Percentiles rank a stretch among this genome's conserved stretches.
Conservation (phyloP, 2,888 invertebrate genomes). For the Lithosia quadra region DNA sequence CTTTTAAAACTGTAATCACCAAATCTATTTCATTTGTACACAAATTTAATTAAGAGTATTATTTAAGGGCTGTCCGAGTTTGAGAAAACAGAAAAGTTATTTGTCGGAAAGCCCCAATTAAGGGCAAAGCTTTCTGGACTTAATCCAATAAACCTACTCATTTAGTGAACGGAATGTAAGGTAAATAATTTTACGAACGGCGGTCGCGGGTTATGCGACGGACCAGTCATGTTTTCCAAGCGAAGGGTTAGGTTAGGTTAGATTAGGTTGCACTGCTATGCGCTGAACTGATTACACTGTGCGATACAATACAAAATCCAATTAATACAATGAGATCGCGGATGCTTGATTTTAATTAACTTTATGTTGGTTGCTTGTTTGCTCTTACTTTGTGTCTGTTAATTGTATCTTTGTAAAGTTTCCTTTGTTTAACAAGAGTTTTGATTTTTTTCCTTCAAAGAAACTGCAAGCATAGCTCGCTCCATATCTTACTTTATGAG, state of each 20-base stretch:
- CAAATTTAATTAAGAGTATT: constrained; percentile 82
- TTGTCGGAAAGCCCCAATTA: constrained; percentile 85
- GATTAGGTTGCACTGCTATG: constrained; percentile 29
- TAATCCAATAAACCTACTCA: constrained; percentile 86
- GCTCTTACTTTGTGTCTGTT: constrained; percentile 10
- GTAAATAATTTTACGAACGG: constrained; percentile 81
- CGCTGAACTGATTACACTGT: constrained; percentile 61
- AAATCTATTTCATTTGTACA: constrained; percentile 69
- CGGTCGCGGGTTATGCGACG: constrained; percentile 63
- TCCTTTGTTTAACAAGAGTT: neutral
- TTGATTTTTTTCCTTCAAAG: neutral
- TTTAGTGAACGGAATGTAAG: constrained; percentile 84
- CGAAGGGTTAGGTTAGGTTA: constrained; percentile 57
- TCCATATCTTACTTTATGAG: too few relatives aligned
- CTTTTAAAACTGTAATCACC: constrained; percentile 54
- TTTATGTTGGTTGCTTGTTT: neutral
- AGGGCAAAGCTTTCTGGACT: constrained; percentile 84
- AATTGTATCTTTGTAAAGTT: neutral
- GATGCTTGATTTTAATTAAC: constrained; percentile 25
- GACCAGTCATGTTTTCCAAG: constrained; percentile 63
- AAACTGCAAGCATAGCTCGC: too few relatives aligned
- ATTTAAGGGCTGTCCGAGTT: constrained; percentile 83
- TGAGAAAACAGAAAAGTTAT: constrained; percentile 86
- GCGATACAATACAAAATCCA: constrained; percentile 59
- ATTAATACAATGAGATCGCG: constrained; percentile 55